Evolutionary conservation across 1,140 invertebrate species (phyloP).

Genomic region (Zaprionus capensis): DNA sequence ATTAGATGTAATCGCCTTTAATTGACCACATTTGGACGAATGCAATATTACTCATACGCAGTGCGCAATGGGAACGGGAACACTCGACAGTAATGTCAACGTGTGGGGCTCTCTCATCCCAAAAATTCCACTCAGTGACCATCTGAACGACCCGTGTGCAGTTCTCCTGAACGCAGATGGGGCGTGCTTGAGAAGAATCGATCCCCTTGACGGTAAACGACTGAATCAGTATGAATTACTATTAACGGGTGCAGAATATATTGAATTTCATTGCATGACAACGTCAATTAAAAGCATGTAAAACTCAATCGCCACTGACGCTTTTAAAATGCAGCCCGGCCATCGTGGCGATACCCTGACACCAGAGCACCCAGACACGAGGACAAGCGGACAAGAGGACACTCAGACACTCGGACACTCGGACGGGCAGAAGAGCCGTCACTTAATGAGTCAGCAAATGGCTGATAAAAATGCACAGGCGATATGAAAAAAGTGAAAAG

Average conservation of each 20-base stretch:
- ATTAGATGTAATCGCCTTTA: background rate
- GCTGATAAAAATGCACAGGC: slow-evolving; percentile 78
- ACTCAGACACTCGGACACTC: slow-evolving; percentile 6
- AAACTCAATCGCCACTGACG: slow-evolving; percentile 81
- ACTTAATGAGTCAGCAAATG: slow-evolving; percentile 83
- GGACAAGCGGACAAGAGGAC: background rate
- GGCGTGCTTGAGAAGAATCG: slow-evolving; percentile 30
- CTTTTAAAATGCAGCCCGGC: slow-evolving; percentile 75
- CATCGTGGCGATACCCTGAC: slow-evolving; percentile 42
- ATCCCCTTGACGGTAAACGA: background rate
- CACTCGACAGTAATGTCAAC: background rate
- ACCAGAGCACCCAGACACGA: background rate
- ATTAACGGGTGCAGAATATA: slow-evolving; percentile 76
- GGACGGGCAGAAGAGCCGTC: slow-evolving; percentile 25
- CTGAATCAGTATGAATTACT: slow-evolving; percentile 72
- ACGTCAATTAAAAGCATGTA: slow-evolving; percentile 84
- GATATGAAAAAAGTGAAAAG: slow-evolving; percentile 53
- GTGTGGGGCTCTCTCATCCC: background rate
- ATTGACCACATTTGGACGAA: background rate
- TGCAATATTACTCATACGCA: slow-evolving; percentile 17
- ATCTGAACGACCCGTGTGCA: background rate
- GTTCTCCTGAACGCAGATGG: slow-evolving; percentile 37
- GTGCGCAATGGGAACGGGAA: background rate
- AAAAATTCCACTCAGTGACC: background rate
- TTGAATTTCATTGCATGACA: slow-evolving; percentile 83